phyloP scores from a whole-genome alignment of 2,888 invertebrate species.

The Drosophila paucipuncta region DNA sequence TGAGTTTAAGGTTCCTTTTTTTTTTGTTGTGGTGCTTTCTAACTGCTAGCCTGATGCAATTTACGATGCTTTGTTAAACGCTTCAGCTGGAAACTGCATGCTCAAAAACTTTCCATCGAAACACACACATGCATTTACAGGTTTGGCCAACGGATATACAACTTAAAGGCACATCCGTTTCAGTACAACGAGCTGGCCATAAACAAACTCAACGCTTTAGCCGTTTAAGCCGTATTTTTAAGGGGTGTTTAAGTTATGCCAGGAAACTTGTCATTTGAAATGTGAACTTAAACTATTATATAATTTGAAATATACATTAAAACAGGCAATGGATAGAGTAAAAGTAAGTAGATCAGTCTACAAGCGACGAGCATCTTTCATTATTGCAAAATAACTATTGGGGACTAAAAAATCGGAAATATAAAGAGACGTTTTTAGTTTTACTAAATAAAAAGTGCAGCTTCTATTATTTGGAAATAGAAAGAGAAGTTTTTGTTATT shows the following conservation, averaged over 20 bases:
- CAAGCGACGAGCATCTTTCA: neutral
- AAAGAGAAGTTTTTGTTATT: neutral
- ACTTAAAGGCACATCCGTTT: slow-evolving; percentile 78
- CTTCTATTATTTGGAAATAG: neutral
- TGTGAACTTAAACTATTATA: neutral
- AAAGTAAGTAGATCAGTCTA: neutral
- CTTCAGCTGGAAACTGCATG: slow-evolving; percentile 72
- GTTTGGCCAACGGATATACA: slow-evolving; percentile 67
- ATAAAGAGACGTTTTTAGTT: neutral
- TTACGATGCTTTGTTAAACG: slow-evolving; percentile 79
- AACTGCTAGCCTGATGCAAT: slow-evolving; percentile 70
- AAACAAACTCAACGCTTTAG: slow-evolving; percentile 66
- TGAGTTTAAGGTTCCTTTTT: slow-evolving; percentile 18
- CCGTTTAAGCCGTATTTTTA: neutral
- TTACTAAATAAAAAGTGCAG: neutral
- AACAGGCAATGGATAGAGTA: accelerated
- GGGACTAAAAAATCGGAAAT: neutral
- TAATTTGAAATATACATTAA: neutral
- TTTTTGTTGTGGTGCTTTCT: slow-evolving; percentile 17
- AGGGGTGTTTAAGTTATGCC: neutral
- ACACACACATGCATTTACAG: slow-evolving; percentile 15
- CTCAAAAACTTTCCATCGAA: slow-evolving; percentile 46
- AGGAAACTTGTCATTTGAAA: neutral
- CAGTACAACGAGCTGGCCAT: slow-evolving; percentile 60
- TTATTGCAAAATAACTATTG: neutral